These are phyloP conservation scores for Spheniscus mendiculus DNA, from an alignment of 2,113 vertebrate species.

Conservation along the genomic window DNA sequence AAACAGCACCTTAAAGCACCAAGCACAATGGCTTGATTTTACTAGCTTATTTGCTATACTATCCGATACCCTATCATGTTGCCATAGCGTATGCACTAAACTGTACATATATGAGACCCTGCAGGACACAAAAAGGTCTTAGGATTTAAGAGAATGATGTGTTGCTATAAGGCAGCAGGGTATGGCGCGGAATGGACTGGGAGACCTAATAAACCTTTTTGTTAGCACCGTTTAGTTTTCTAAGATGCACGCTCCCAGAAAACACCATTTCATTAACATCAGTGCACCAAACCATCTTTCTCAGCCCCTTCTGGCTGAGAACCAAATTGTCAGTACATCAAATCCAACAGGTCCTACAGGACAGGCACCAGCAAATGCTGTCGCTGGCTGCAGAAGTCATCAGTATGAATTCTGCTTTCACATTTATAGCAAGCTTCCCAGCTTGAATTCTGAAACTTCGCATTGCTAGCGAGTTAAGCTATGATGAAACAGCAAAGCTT, in stretches of 20 bases:
- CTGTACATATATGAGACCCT: background rate
- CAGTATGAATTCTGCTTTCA: background rate
- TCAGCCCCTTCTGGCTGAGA: background rate
- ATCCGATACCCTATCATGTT: background rate
- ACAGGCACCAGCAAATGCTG: background rate
- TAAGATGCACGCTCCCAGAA: background rate
- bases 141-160: accelerated
- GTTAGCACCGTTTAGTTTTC: background rate
- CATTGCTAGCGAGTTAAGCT: background rate
- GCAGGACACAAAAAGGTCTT: background rate
- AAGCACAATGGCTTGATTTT: accelerated
- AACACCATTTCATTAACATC: background rate
- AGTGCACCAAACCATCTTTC: background rate
- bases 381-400: background rate
- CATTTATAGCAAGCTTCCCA: background rate
- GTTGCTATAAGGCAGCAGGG: background rate
- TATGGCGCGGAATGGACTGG: background rate
- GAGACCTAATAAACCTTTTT: background rate
- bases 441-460: background rate
- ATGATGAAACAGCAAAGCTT: background rate
- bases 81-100: accelerated
- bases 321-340: background rate
- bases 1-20: background rate
- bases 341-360: background rate
- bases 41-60: background rate